These are phyloP conservation scores for Drosophila tani DNA, from an alignment of 1,140 invertebrate genomes.

Conservation along the genomic window DNA sequence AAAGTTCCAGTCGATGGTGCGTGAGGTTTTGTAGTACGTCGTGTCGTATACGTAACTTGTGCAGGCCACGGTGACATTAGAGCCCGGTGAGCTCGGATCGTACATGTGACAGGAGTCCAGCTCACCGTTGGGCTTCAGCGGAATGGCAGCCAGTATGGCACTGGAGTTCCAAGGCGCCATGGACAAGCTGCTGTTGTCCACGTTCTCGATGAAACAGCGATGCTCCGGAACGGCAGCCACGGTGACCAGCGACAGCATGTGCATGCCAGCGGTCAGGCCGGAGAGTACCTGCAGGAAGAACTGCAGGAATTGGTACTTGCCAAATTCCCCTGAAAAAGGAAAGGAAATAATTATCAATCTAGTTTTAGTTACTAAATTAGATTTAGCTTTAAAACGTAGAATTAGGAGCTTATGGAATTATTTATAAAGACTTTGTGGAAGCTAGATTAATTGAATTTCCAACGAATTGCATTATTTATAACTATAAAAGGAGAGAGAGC, in stretches of 20 bases:
- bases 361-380: not conserved
- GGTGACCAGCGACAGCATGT: slow-evolving; percentile 92
- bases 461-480: too few relatives aligned
- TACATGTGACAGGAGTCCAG: slow-evolving; percentile 87
- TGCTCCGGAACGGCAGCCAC: slow-evolving; percentile 92
- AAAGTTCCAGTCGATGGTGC: slow-evolving; percentile 93
- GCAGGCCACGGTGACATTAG: slow-evolving; percentile 86
- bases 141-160: slow-evolving; percentile 86
- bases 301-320: slow-evolving; percentile 91
- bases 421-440: too few relatives aligned
- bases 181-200: slow-evolving; percentile 86
- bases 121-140: slow-evolving; percentile 84
- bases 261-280: slow-evolving; percentile 91
- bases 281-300: slow-evolving; percentile 91
- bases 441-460: too few relatives aligned
- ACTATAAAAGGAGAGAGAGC: too few relatives aligned
- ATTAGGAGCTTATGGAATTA: too few relatives aligned
- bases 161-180: slow-evolving; percentile 86
- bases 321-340: slow-evolving; percentile 90
- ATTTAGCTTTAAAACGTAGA: too few relatives aligned
- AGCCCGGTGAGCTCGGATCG: slow-evolving; percentile 74
- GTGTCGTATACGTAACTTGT: slow-evolving; percentile 90
- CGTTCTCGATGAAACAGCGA: slow-evolving; percentile 88
- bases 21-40: slow-evolving; percentile 89
- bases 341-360: not conserved